A percentile compares a stretch with the other conserved stretches of the same genome.
phyloP scores from a whole-genome alignment of 2,888 invertebrate species.

The Drosophila mettleri region DNA sequence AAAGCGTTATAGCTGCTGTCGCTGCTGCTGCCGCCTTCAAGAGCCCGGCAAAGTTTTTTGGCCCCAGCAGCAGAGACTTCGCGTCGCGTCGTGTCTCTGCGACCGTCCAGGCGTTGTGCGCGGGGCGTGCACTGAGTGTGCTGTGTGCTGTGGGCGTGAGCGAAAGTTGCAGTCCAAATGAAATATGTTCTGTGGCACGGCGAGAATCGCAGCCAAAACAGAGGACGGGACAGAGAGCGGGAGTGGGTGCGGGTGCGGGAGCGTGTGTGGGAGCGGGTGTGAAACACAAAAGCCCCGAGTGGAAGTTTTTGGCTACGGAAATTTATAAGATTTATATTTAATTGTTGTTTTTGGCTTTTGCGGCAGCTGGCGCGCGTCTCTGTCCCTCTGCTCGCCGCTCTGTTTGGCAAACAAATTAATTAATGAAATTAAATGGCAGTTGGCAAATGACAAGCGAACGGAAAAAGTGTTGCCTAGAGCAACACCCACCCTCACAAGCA shows the following conservation, averaged over 20 bases:
- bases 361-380: conserved; percentile 70
- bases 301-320: conserved; percentile 78
- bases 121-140: neutral
- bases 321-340: conserved; percentile 80
- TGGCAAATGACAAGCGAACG: conserved; percentile 68
- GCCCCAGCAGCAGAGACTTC: conserved; percentile 18
- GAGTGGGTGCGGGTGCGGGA: conserved; percentile 1
- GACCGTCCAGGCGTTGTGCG: neutral
- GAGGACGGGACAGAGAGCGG: neutral
- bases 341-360: conserved; percentile 79
- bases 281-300: conserved; percentile 70
- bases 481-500: neutral
- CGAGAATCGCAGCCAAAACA: conserved; percentile 65
- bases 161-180: conserved; percentile 77
- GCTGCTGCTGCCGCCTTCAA: conserved; percentile 30
- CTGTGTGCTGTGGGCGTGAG: conserved; percentile 67
- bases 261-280: neutral
- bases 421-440: conserved; percentile 78
- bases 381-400: conserved; percentile 22
- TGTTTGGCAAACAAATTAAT: conserved; percentile 73
- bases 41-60: conserved; percentile 63
- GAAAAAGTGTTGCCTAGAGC: conserved; percentile 35
- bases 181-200: conserved; percentile 75
- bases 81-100: no score
- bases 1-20: conserved; percentile 51